Conservation (phyloP, 1,140 invertebrate genomes). For the Drosophila subobscura region DNA sequence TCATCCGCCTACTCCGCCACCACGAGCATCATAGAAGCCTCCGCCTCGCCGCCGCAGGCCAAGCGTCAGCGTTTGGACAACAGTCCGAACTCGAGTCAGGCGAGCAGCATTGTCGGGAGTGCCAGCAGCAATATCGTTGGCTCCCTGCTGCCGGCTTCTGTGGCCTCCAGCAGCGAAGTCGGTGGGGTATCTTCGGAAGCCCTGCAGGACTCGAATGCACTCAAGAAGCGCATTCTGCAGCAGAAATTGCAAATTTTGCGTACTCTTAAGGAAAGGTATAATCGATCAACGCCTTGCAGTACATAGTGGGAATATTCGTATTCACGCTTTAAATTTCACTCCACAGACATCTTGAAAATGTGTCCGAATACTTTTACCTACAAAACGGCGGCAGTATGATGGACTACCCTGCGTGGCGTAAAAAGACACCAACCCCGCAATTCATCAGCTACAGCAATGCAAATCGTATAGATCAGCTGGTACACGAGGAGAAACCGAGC, state of each 20-base stretch:
- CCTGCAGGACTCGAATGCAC: slow-evolving; percentile 71
- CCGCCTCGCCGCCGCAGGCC: slow-evolving; percentile 55
- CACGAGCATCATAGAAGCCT: slow-evolving; percentile 31
- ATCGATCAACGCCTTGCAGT: neutral
- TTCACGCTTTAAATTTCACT: neutral
- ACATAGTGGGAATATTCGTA: neutral
- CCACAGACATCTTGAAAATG: slow-evolving; percentile 89
- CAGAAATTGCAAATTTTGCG: slow-evolving; percentile 78
- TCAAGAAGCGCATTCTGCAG: slow-evolving; percentile 82
- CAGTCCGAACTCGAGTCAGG: neutral
- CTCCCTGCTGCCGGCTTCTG: slow-evolving; percentile 61
- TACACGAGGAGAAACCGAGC: slow-evolving; percentile 79
- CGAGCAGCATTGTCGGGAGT: slow-evolving; percentile 47
- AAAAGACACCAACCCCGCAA: slow-evolving; percentile 89
- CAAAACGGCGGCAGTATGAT: slow-evolving; percentile 93
- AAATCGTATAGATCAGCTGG: slow-evolving; percentile 88
- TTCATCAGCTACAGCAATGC: slow-evolving; percentile 90
- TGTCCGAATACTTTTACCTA: slow-evolving; percentile 93
- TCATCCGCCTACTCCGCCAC: slow-evolving; percentile 15
- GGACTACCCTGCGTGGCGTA: slow-evolving; percentile 93
- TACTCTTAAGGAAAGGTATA: slow-evolving; percentile 82
- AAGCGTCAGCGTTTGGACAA: slow-evolving; percentile 74
- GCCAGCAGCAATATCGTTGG: slow-evolving; percentile 68
- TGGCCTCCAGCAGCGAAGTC: slow-evolving; percentile 58
- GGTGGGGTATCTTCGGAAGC: slow-evolving; percentile 53